These are phyloP conservation scores for Diplosoma virens DNA, from an alignment of 23 tunicate species.

Conservation along the genomic window DNA sequence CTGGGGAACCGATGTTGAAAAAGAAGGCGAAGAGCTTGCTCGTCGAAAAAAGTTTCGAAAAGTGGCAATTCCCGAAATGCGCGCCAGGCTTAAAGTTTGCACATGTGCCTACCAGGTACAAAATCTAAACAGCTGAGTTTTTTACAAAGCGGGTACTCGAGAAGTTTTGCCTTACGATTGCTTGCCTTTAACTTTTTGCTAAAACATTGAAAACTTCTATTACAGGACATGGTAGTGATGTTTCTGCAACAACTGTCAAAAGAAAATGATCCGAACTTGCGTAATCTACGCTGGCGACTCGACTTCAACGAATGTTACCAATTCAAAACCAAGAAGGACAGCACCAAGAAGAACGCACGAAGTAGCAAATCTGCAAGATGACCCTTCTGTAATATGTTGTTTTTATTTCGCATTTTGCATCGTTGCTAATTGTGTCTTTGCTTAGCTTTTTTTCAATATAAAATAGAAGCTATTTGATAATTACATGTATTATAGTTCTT, in stretches of 20 bases:
- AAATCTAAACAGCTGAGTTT: background rate
- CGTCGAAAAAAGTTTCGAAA: slow-evolving; percentile 60
- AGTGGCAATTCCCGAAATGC: slow-evolving; percentile 61
- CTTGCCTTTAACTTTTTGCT: background rate
- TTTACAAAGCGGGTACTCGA: background rate
- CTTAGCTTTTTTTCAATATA: no score
- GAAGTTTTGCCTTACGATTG: background rate
- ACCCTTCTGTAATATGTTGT: background rate
- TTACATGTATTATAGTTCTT: no score
- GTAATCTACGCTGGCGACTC: slow-evolving; percentile 84
- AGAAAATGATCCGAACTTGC: slow-evolving; percentile 68
- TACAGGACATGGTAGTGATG: slow-evolving; percentile 90
- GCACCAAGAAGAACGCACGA: no score
- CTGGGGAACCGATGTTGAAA: slow-evolving; percentile 64
- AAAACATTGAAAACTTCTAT: no score
- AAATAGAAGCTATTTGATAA: no score
- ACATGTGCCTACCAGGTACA: slow-evolving; percentile 80
- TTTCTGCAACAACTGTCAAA: slow-evolving; percentile 62
- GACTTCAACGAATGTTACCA: slow-evolving; percentile 88
- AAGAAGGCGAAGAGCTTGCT: slow-evolving; percentile 62
- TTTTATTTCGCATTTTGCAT: background rate
- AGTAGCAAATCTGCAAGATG: background rate
- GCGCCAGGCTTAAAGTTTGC: slow-evolving; percentile 68
- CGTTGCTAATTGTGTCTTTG: no score
- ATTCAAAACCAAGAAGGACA: background rate